Evolutionary conservation across 1,140 invertebrate genomes (phyloP), one percentile per base, ranked within the genome.

Genomic region (Calliphora vicina): DNA sequence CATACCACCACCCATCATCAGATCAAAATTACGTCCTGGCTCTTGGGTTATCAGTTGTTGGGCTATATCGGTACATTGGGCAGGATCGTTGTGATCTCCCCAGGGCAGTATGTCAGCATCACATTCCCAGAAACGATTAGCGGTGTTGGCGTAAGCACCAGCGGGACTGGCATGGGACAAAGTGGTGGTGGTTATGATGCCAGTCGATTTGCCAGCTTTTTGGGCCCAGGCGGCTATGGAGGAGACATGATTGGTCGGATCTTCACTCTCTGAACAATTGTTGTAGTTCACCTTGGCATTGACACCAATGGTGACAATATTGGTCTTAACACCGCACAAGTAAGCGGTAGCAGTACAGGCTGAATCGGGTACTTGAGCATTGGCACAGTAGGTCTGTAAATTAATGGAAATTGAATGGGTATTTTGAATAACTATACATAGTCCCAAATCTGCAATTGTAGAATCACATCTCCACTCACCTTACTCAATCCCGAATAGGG

Each of bases 141-240:
- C 93, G 0, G 93, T 92, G 86, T 96, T 86, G 9, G 89, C 90
- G 84, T 90, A 91, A 6, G 86, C 84, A 2, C 88, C 88, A 26
- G 87, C 86, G 0, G 90, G 90, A 84, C 88, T 90, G 25, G 90
- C 89, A 72, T 91, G 88, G 8, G 88, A 90, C n/a, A 91, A 90
- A 0, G 87, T 86, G 6, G 88, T 89, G 10, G 90, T 91, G 10
- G 89, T 90, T n/a, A 91, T 85, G 71, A 91, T 87, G 5, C 91
- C 91, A 2, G 86, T 88, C 3, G 84, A 85, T 86, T 91, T 88
- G 89, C 96, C 96, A 90, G 94, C 93, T 84, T 94, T 92, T 87
- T 97, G 96, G 0, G 96, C 96, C 97, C 96, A 97, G 85, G 95
- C 93, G 9, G 97, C 92, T 57, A 98, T 92, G 0, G 96, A 97